Evolutionary conservation across 2,113 vertebrate genomes (phyloP).

Genomic region (Gobius niger): DNA sequence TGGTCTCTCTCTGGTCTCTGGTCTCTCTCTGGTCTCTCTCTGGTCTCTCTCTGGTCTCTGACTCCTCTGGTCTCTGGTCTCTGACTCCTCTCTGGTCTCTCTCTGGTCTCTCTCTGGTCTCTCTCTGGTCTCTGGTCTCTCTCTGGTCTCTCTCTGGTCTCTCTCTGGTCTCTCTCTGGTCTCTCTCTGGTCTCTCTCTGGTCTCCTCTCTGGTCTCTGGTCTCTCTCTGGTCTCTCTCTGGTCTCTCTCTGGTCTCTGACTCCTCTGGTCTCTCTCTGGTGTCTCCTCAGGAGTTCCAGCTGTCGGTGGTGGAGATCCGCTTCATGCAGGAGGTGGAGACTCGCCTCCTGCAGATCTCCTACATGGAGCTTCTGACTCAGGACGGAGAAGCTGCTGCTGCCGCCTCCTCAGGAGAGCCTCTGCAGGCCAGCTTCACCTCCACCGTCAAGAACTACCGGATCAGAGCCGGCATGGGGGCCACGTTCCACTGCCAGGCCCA

Average conservation of each 20-base stretch:
- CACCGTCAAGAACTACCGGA: conserved; percentile 90
- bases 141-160: too few species aligned
- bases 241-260: neutral
- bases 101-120: too few species aligned
- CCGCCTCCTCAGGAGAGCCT: conserved; percentile 82
- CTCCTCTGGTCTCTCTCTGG: neutral
- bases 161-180: too few species aligned
- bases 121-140: too few species aligned
- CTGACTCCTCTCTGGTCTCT: too few species aligned
- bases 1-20: neutral
- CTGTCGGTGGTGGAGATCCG: conserved; percentile 91
- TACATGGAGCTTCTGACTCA: conserved; percentile 90
- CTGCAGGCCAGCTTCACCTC: conserved; percentile 85
- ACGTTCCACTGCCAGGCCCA: conserved; percentile 94
- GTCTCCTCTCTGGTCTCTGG: neutral
- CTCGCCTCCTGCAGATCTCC: conserved; percentile 87
- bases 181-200: too few species aligned
- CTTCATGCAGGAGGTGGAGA: conserved; percentile 92
- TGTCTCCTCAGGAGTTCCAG: conserved; percentile 86
- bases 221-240: neutral
- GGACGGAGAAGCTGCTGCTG: conserved; percentile 88
- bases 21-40: neutral
- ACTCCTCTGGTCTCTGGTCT: neutral
- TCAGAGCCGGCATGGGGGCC: conserved; percentile 90
- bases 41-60: too few species aligned